phyloP scores from a whole-genome alignment of 2,113 vertebrate genomes.

The Gymnobelideus leadbeateri region DNA sequence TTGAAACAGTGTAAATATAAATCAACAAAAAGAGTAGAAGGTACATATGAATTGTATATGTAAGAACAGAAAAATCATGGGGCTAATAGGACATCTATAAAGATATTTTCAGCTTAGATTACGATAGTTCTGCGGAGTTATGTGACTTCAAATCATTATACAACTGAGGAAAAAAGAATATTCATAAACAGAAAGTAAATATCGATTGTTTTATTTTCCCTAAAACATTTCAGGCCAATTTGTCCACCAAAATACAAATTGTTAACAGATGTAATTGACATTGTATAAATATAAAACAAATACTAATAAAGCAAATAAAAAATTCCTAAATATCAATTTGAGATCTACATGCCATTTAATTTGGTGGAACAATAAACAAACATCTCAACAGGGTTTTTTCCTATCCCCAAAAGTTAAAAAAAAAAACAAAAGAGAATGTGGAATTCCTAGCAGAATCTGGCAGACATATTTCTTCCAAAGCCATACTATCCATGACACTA shows the following conservation, averaged over 20 bases:
- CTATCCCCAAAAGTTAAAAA: constrained; percentile 6
- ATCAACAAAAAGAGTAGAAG: background rate
- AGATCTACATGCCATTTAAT: background rate
- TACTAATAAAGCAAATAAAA: background rate
- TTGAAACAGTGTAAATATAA: background rate
- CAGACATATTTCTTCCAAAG: constrained; percentile 74
- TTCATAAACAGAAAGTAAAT: background rate
- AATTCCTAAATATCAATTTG: background rate
- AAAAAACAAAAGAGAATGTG: constrained; percentile 41
- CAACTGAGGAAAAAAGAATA: background rate
- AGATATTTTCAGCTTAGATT: background rate
- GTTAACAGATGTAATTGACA: background rate
- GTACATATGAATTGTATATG: background rate
- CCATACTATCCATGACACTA: constrained; percentile 78
- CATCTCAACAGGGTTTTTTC: background rate
- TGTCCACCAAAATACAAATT: background rate
- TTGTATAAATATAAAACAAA: background rate
- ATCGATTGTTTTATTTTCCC: background rate
- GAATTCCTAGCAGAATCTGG: constrained; percentile 46
- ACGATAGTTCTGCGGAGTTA: background rate
- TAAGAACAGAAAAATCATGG: background rate
- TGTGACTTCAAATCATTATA: background rate
- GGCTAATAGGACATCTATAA: background rate
- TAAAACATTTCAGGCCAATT: background rate
- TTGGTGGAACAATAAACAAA: background rate